phyloP scores from a whole-genome alignment of 2,888 invertebrate genomes.

The Drosophila kuntzei region DNA sequence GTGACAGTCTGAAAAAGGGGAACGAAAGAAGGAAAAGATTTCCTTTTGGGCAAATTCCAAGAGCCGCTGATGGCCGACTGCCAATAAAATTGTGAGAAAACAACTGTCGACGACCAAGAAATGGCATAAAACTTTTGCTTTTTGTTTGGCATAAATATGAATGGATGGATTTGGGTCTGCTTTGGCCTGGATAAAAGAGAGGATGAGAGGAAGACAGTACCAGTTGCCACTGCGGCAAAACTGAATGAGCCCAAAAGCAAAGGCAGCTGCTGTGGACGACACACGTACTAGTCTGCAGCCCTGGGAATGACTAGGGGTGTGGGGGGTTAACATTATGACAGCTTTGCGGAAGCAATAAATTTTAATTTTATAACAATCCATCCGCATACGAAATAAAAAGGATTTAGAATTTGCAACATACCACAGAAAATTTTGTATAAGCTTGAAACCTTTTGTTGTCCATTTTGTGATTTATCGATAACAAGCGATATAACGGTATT shows the following conservation, averaged over 20 bases:
- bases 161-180: slow-evolving; percentile 73
- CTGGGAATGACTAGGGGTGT: background rate
- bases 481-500: slow-evolving; percentile 1
- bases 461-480: slow-evolving; percentile 39
- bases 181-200: background rate
- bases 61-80: slow-evolving; percentile 69
- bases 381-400: slow-evolving; percentile 66
- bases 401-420: slow-evolving; percentile 54
- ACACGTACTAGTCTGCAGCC: slow-evolving; percentile 28
- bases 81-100: slow-evolving; percentile 78
- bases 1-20: background rate
- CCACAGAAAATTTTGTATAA: slow-evolving; percentile 39
- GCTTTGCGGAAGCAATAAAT: slow-evolving; percentile 75
- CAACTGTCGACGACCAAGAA: slow-evolving; percentile 73
- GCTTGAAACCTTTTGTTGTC: slow-evolving; percentile 22
- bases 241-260: slow-evolving; percentile 28
- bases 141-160: slow-evolving; percentile 79
- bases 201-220: slow-evolving; percentile 12
- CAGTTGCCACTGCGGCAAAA: slow-evolving; percentile 66
- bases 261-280: slow-evolving; percentile 18
- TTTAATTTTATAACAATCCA: slow-evolving; percentile 76
- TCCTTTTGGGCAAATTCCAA: slow-evolving; percentile 40
- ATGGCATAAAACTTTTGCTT: slow-evolving; percentile 78
- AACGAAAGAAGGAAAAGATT: background rate
- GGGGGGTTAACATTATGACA: slow-evolving; percentile 53